Conservation (phyloP, 2,113 vertebrate genomes). For the Vidua chalybeata region DNA sequence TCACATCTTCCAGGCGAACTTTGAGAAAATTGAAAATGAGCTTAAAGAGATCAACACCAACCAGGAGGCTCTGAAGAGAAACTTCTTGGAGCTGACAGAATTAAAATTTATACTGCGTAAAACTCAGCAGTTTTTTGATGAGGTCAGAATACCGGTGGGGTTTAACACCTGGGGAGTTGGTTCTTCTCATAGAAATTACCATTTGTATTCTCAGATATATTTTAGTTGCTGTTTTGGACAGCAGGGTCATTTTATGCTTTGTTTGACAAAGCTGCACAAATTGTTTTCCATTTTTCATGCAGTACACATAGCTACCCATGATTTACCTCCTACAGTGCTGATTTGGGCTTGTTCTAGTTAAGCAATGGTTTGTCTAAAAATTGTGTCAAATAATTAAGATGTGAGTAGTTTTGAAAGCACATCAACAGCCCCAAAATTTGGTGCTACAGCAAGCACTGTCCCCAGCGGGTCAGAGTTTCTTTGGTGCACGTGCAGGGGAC, state of each 20-base stretch:
- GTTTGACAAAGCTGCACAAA: slow-evolving; percentile 51
- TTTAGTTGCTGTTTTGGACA: slow-evolving; percentile 66
- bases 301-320: not conserved
- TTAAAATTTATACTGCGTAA: slow-evolving; percentile 97
- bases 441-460: rapidly evolving
- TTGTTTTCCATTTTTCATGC: slow-evolving; percentile 65
- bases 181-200: slow-evolving; percentile 27
- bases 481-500: rapidly evolving
- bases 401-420: not conserved
- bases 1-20: slow-evolving; percentile 83
- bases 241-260: slow-evolving; percentile 47
- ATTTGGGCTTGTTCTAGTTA: not conserved
- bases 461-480: not conserved
- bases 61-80: slow-evolving; percentile 97
- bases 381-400: not conserved
- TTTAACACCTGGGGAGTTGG: slow-evolving; percentile 31
- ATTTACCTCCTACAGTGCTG: not conserved
- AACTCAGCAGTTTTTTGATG: slow-evolving; percentile 98
- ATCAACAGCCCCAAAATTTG: not conserved
- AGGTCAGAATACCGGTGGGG: slow-evolving; percentile 83
- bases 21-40: slow-evolving; percentile 98
- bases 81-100: slow-evolving; percentile 96
- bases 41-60: slow-evolving; percentile 99
- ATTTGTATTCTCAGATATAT: slow-evolving; percentile 54
- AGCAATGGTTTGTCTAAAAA: not conserved